A percentile compares a stretch with the other conserved stretches of the same genome.
These are phyloP conservation scores for Caenorhabditis tropicalis DNA, from an alignment of 1,140 invertebrate genomes.

Conservation along the genomic window DNA sequence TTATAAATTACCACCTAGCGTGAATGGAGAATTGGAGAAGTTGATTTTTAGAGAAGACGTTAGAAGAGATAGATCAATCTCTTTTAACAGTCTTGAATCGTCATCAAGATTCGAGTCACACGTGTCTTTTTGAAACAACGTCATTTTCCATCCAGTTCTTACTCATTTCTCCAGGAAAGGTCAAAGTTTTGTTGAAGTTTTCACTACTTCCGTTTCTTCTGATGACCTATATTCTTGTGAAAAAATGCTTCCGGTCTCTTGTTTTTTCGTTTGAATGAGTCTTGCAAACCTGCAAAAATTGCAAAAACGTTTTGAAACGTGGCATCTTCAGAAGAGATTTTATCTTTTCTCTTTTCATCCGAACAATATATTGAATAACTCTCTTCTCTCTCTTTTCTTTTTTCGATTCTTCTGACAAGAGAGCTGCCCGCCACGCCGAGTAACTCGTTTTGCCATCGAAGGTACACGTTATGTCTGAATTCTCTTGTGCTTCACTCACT, in stretches of 20 bases:
- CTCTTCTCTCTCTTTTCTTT: background rate
- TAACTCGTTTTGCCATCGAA: slow-evolving; percentile 43
- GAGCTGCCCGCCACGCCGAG: background rate
- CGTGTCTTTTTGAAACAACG: background rate
- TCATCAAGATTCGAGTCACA: background rate
- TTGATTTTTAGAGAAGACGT: background rate
- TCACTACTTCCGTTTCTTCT: background rate
- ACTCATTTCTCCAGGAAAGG: no score
- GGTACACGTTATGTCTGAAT: slow-evolving; percentile 10
- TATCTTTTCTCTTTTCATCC: background rate
- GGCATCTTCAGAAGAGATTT: background rate
- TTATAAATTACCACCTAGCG: background rate
- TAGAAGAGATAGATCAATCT: no score
- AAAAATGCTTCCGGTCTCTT: background rate
- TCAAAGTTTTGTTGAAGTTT: background rate
- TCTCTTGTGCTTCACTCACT: background rate
- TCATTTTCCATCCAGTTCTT: no score
- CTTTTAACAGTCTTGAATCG: no score
- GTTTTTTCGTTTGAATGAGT: background rate
- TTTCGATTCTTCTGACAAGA: slow-evolving; percentile 13
- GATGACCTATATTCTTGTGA: background rate
- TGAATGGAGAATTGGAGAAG: background rate
- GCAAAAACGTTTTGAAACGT: background rate
- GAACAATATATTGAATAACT: slow-evolving; percentile 2
- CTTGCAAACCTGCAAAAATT: background rate